Conservation (phyloP, 2,113 vertebrate genomes). For the Genyomyrus donnyi region DNA sequence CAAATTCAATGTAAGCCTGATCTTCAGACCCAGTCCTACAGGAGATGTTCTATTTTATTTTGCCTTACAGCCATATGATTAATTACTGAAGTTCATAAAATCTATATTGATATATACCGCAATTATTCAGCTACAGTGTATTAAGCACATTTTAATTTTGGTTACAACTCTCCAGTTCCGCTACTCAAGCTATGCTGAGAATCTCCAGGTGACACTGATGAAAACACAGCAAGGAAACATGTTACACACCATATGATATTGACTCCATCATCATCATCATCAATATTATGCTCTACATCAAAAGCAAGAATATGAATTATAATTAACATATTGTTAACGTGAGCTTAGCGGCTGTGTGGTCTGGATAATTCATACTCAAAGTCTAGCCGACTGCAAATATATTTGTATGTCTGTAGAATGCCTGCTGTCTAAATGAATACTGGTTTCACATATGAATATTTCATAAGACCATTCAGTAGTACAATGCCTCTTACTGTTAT, state of each 20-base stretch:
- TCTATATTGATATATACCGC: not conserved
- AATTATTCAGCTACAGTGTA: not conserved
- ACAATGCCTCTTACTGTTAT: not conserved
- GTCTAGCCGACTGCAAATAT: not conserved
- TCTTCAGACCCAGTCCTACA: not conserved
- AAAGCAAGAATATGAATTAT: not conserved
- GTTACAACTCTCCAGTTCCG: not conserved
- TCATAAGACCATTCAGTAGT: not conserved
- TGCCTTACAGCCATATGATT: not conserved
- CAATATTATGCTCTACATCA: not conserved
- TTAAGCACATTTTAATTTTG: not conserved
- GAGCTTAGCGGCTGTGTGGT: not conserved
- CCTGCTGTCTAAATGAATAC: not conserved
- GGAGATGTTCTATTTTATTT: not conserved
- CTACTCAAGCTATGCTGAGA: not conserved
- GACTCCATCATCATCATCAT: not conserved
- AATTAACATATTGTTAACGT: not conserved
- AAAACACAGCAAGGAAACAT: not conserved
- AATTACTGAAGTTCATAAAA: not conserved
- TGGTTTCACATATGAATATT: not conserved
- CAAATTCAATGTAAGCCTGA: not conserved
- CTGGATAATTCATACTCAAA: not conserved
- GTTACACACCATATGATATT: not conserved
- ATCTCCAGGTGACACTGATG: not conserved
- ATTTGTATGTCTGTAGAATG: not conserved